Base-by-base conservation (phyloP, 2,797 vertebrate species). In the Sarcoramphus papa region DNA sequence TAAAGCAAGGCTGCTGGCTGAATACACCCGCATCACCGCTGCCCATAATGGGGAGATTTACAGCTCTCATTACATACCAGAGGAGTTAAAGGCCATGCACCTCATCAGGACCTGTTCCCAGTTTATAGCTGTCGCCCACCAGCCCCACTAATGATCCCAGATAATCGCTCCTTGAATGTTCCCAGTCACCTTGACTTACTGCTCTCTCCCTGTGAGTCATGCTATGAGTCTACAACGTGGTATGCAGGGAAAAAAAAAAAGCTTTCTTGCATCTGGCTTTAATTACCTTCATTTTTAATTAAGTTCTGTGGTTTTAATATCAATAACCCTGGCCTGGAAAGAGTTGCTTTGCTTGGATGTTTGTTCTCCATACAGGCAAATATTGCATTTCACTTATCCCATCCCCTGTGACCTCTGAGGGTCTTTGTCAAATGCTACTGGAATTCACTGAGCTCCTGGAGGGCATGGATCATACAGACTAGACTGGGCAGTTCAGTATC, bases 281-380 rank as follows among this genome's bases (percentile, higher is more conserved):
- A 89, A 94, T 96, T 89, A 84, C 60, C 12, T 84, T 87, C 41
- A 59, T 59, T 89, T 91, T 91, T 96, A 94, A 93, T 96, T 89
- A 91, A 88, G 68, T 94, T 84, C 64, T 83, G 77, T 54, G 82
- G 91, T 54, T 93, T 94, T 80, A 73, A 73, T 86, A 84, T 93
- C 85, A 84, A 84, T 45, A 94, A 47, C 78, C 21, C 41, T 60
- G 24, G 73, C 54, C 59, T 94, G 77, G 85, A 93, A 93, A 89
- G 59, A 56, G 15, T 83, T 59, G 18, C 33, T 91, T 86, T 68
- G 73, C 77, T 54, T 68, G 50, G 64, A 41, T 83, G 41, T 64
- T 83, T 80, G 30, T 76, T 91, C 64, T 80, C 54, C 33, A 43
- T 40, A 12, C 4, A 12, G 50, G 64, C 25, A 76, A 82, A 70